Evolutionary conservation across 1,140 invertebrate genomes (phyloP).

Genomic region (Drosophila subpulchrella): DNA sequence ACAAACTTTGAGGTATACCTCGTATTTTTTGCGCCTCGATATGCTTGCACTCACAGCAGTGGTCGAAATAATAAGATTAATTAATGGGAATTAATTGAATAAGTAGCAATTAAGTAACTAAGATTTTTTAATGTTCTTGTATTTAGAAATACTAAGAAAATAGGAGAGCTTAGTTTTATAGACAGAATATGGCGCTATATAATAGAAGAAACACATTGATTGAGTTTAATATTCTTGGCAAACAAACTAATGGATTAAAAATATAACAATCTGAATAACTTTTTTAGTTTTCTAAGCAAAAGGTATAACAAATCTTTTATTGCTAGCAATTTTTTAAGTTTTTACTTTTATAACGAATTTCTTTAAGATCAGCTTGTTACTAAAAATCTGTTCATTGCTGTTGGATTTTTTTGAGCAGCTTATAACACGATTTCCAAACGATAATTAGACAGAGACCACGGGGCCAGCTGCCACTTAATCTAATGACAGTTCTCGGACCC

Average conservation of each 20-base stretch:
- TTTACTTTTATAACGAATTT: no score
- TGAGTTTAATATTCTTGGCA: no score
- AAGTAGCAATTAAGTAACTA: neutral
- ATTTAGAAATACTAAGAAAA: no score
- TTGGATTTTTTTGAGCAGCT: constrained; percentile 36
- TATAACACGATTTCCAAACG: constrained; percentile 76
- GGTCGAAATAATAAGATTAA: neutral
- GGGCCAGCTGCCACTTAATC: constrained; percentile 72
- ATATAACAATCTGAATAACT: no score
- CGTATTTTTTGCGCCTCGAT: constrained; percentile 1
- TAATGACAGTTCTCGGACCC: constrained; percentile 73
- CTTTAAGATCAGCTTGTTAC: neutral
- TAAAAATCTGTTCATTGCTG: neutral
- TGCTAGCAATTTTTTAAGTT: no score
- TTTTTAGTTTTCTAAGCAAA: no score
- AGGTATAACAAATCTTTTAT: no score
- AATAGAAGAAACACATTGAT: no score
- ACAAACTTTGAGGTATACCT: constrained; percentile 39
- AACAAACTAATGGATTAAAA: neutral
- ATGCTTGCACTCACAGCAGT: neutral
- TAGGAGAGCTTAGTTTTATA: no score
- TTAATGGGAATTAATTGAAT: neutral
- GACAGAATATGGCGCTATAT: no score
- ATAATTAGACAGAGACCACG: constrained; percentile 63
- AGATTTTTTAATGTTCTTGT: neutral